Base-by-base conservation (phyloP, 2,888 invertebrate genomes). In the Smittia aterrima region DNA sequence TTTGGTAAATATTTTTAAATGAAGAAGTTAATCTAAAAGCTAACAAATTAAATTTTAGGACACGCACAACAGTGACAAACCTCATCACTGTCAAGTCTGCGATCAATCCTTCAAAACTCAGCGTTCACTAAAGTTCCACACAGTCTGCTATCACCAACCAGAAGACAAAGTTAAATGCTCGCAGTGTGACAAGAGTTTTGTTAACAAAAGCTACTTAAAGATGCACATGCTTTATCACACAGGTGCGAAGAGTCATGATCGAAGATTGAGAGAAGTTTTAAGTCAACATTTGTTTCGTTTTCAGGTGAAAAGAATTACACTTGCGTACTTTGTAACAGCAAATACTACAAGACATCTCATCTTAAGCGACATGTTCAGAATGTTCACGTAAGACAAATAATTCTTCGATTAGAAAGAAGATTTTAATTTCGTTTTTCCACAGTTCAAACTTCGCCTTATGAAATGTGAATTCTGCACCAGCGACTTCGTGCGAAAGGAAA, bases 331-430 rank as follows among this genome's bases (percentile, higher is more conserved):
- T 72, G 72, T 16, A n/a, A 38, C 1, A 24, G 40, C 11, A 58
- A 62, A 40, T 72, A 72, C 20, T 72, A 72, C n/a, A 72, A 72
- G 18, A 54, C 72, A 62, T 62, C 62, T 22, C 72, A 72, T 72
- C 38, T 72, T 6, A 72, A 72, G 27, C 32, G 72, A 1, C 72
- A 72, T 58, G 62, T 72, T 1, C 72, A 72, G 32, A 72, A 72
- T 25, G 72, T 72, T 24, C 62, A 62, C 38, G 58, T 58, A 54
- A 58, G 71, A 7, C 24, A 13, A 66, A 32, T 47, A 4, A 47
- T 22, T 20, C 41, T 47, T 47, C 6, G n/a, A 24, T 18, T 22
- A 66, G n/a, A n/a, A n/a, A n/a, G 9, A 38, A 38, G n/a, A 13
- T 47, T 47, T 6, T n/a, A 47, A 3, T 47, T 47, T 47, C 47